Conservation (phyloP, 2,888 invertebrate genomes). For the Xylophagus ater region DNA sequence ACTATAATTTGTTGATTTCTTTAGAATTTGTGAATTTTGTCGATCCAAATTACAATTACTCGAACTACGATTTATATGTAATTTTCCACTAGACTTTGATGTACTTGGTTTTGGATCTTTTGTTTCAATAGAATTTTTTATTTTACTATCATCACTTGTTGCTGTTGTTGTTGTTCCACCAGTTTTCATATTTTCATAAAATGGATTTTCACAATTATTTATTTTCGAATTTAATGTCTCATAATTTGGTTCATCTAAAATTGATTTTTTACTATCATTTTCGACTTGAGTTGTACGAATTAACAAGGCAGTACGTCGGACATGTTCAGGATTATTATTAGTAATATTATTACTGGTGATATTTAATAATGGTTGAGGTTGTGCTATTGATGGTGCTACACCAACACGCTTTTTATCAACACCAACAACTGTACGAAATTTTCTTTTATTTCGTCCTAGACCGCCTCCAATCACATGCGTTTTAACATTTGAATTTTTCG, state of each 20-base stretch:
- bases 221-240: conserved; percentile 34
- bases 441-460: conserved; percentile 28
- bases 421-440: conserved; percentile 16
- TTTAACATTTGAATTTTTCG: conserved; percentile 37
- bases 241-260: conserved; percentile 32
- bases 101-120: conserved; percentile 12
- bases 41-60: conserved; percentile 26
- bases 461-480: conserved; percentile 34
- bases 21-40: conserved; percentile 17
- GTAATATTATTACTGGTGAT: not conserved
- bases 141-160: conserved; percentile 1
- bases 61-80: conserved; percentile 28
- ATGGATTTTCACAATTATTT: conserved; percentile 16
- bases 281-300: conserved; percentile 28
- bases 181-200: conserved; percentile 19
- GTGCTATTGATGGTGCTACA: conserved; percentile 15
- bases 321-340: conserved; percentile 19
- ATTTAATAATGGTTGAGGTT: no score
- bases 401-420: conserved; percentile 22
- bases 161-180: not conserved
- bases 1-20: conserved; percentile 26
- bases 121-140: conserved; percentile 1
- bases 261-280: conserved; percentile 29
- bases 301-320: conserved; percentile 32
- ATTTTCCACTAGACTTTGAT: conserved; percentile 21